Base-by-base conservation (phyloP, 2,113 vertebrate species). In the Lota lota region DNA sequence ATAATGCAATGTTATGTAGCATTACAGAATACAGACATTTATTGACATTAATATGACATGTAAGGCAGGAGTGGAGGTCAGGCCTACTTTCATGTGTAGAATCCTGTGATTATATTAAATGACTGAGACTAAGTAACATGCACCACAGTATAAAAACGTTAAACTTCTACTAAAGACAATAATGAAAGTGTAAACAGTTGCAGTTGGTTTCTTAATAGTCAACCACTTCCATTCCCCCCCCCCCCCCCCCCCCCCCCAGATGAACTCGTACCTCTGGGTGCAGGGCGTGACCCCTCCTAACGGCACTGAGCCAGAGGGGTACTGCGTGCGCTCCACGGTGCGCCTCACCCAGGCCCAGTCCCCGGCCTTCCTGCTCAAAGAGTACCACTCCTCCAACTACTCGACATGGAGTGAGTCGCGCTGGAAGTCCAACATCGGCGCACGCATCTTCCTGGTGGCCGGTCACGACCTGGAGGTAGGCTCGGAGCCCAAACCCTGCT, bases 401-500 rank as follows among this genome's bases (percentile, higher is more conserved):
- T 98, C 96, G 0, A 99, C 97, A 0, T 99, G 97, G 97, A 95
- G 97, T 0, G 97, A 99, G 90, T 97, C 96, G 60, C 89, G 97
- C 66, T 99, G 97, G 97, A 98, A 97, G 78, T 85, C 81, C 8
- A 33, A 33, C 4, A 94, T 98, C 81, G 82, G 83, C 0, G 97
- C 94, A 0, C 91, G 97, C 0, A 93, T 99, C 67, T 99, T 99
- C 69, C 92, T 99, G 1, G 89, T 99, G 22, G 94, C 97, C 79
- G 97, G 95, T 90, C 92, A 86, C 57, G 90, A 97, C n/a, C 89
- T 99, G 2, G 95, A 99, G 96, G 97, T 97, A 83, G 89, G 40
- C 0, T 0, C 10, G 22, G 22, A n/a, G 24, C 5, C 7, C 18
- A 21, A 4, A 6, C 28, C 28, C 28, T 33, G 4, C 28, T 33